Percentiles rank a stretch among this genome's conserved stretches.
These are phyloP conservation scores for Phyllotis vaccarum DNA, from an alignment of 2,797 vertebrate species.

Conservation along the genomic window DNA sequence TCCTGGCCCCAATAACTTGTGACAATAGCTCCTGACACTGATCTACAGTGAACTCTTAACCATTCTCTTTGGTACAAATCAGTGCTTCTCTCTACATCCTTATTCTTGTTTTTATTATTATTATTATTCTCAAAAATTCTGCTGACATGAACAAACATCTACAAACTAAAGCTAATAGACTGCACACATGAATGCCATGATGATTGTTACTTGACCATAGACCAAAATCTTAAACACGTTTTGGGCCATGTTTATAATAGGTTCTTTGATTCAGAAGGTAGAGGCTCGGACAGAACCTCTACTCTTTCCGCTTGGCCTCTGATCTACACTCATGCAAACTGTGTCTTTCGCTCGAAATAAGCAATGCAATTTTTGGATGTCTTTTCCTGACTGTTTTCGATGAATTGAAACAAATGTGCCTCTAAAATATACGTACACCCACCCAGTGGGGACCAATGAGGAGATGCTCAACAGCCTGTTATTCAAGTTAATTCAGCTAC, in stretches of 20 bases:
- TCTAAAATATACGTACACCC: constrained; percentile 31
- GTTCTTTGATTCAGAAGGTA: constrained; percentile 25
- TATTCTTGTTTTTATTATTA: constrained; percentile 52
- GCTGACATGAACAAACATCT: constrained; percentile 64
- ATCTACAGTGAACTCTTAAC: constrained; percentile 42
- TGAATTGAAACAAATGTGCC: constrained; percentile 60
- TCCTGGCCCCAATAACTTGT: too few species aligned
- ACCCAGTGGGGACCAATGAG: constrained; percentile 1
- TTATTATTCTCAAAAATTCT: constrained; percentile 50
- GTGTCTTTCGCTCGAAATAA: constrained; percentile 18
- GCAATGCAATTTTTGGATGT: not conserved
- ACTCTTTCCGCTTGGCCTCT: not conserved
- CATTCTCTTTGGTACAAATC: constrained; percentile 55
- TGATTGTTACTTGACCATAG: constrained; percentile 32
- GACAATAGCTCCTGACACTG: too few species aligned
- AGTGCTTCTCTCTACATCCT: constrained; percentile 9
- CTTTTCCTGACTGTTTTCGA: not conserved
- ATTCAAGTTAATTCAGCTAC: constrained; percentile 61
- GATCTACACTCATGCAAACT: not conserved
- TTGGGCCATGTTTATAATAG: not conserved
- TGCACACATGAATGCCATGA: not conserved
- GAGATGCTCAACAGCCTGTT: constrained; percentile 28
- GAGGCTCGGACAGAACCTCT: not conserved
- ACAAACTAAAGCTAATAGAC: constrained; percentile 56
- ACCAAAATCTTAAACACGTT: not conserved